Evolutionary conservation across 1,140 invertebrate genomes (phyloP).

Genomic region (Nomia melanderi): DNA sequence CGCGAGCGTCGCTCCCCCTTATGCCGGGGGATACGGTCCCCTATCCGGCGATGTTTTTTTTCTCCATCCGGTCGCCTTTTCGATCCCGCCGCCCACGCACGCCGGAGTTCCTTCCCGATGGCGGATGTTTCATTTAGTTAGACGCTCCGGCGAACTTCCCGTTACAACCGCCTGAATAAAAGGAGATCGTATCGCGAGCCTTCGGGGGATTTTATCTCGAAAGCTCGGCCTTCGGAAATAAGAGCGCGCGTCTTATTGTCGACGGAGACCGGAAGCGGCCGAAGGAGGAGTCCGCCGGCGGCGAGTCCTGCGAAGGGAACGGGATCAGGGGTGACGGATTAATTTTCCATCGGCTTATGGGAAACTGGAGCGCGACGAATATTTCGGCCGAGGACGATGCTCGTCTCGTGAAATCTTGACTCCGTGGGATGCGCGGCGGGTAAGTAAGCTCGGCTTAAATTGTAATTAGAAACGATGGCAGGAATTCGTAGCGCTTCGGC

Average conservation of each 20-base stretch:
- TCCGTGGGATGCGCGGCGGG: background rate
- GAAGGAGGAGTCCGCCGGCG: too few relatives aligned
- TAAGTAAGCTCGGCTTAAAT: slow-evolving; percentile 26
- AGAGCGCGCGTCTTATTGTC: too few relatives aligned
- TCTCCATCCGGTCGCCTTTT: background rate
- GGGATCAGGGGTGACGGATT: background rate
- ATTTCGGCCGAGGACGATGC: background rate
- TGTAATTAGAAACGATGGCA: slow-evolving; percentile 41
- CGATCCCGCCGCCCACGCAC: background rate
- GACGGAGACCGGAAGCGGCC: too few relatives aligned
- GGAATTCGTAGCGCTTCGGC: slow-evolving; percentile 17
- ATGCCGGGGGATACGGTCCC: too few relatives aligned
- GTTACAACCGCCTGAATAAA: background rate
- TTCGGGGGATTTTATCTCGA: background rate
- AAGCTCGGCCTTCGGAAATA: background rate
- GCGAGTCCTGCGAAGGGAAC: too few relatives aligned
- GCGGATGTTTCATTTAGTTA: background rate
- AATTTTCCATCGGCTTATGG: background rate
- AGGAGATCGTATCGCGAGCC: background rate
- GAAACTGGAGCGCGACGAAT: slow-evolving; percentile 27
- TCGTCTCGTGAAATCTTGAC: background rate
- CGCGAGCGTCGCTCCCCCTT: too few relatives aligned
- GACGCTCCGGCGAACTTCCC: background rate
- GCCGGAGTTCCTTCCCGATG: too few relatives aligned
- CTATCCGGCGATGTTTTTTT: background rate